Conservation (phyloP, 2,797 vertebrate species). For the Alosa sapidissima region DNA sequence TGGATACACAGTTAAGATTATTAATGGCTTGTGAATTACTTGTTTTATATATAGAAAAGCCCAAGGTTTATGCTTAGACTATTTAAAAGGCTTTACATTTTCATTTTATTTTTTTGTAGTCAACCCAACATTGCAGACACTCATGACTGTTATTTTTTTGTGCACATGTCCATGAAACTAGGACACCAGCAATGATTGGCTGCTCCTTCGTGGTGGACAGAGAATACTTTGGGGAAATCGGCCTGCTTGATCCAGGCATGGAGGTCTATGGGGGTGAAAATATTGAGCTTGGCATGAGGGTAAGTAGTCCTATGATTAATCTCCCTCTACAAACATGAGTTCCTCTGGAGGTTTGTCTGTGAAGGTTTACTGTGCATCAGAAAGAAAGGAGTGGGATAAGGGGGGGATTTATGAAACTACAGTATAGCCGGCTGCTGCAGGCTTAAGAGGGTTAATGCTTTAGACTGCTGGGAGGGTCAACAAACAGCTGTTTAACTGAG, state of each 20-base stretch:
- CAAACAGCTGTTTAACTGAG: slow-evolving; percentile 64
- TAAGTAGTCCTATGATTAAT: slow-evolving; percentile 66
- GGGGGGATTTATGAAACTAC: background rate
- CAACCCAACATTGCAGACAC: background rate
- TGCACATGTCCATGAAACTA: slow-evolving; percentile 53
- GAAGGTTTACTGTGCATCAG: background rate
- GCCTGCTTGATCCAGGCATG: slow-evolving; percentile 95
- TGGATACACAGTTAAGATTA: slow-evolving; percentile 19
- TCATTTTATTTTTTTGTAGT: background rate
- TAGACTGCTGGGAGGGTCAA: slow-evolving; percentile 65
- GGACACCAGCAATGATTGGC: slow-evolving; percentile 98
- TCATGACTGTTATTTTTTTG: background rate
- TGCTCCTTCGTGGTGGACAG: slow-evolving; percentile 96
- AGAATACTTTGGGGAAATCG: slow-evolving; percentile 94
- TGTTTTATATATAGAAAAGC: slow-evolving; percentile 11
- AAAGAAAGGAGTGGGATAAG: background rate
- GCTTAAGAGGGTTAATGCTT: slow-evolving; percentile 41
- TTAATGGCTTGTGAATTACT: background rate
- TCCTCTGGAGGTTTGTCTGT: slow-evolving; percentile 14
- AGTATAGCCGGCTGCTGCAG: slow-evolving; percentile 39
- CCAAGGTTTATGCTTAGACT: slow-evolving; percentile 13
- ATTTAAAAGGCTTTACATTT: slow-evolving; percentile 1
- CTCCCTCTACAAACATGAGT: slow-evolving; percentile 16
- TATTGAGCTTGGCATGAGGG: slow-evolving; percentile 97
- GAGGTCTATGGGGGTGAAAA: slow-evolving; percentile 98